Evolutionary conservation across 2,113 vertebrate species (phyloP).

Genomic region (Syrmaticus mikado): DNA sequence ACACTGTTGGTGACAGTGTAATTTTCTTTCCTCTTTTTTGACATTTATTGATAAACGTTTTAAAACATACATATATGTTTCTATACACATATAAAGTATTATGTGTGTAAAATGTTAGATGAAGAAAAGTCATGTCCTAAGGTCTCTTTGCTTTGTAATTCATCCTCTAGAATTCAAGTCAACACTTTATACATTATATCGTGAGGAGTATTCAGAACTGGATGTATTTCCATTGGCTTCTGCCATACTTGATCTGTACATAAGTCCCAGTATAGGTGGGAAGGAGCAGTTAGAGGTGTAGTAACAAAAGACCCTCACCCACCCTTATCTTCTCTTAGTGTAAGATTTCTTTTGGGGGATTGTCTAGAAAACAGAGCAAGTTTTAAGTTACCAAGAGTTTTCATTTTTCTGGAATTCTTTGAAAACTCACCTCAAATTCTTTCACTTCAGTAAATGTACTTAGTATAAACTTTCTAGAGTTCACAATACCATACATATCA

Average conservation of each 20-base stretch:
- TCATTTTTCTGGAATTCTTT: neutral
- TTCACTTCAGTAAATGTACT: neutral
- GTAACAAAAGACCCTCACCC: neutral
- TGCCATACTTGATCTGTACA: fast-evolving
- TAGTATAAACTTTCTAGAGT: neutral
- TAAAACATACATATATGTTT: neutral
- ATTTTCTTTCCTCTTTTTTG: neutral
- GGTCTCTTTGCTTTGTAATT: neutral
- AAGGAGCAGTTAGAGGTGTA: neutral
- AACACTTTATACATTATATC: neutral
- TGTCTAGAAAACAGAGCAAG: neutral
- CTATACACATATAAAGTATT: neutral
- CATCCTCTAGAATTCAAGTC: neutral
- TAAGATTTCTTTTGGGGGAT: neutral
- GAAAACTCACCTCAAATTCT: neutral
- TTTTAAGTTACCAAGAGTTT: neutral
- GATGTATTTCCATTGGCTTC: neutral
- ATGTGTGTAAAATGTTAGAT: neutral
- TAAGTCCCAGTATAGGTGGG: neutral
- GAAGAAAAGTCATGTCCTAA: neutral
- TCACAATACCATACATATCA: fast-evolving
- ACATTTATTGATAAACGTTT: neutral
- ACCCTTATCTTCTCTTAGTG: neutral
- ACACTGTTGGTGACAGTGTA: neutral
- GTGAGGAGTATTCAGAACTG: neutral